Conservation (phyloP, 2,797 vertebrate genomes). For the Hapalemur alaotrensis region DNA sequence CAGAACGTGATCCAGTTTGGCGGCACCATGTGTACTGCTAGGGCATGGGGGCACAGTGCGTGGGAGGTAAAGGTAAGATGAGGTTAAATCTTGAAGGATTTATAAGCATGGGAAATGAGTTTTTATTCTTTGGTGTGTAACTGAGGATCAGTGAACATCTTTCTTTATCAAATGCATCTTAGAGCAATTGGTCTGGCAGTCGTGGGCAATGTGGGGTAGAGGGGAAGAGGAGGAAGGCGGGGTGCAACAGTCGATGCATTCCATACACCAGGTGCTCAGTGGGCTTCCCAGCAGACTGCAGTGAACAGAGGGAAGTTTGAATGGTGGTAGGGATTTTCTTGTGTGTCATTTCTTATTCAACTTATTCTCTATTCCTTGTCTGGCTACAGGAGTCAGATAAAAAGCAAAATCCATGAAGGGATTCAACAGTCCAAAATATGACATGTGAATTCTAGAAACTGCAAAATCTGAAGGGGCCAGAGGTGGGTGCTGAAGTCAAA, state of each 20-base stretch:
- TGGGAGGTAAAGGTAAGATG: conserved; percentile 14
- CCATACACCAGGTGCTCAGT: neutral
- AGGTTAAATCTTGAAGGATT: conserved; percentile 11
- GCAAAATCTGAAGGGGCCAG: neutral
- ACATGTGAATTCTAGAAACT: neutral
- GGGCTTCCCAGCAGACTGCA: neutral
- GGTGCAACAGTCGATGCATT: fast-evolving
- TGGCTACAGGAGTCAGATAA: neutral
- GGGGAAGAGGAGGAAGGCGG: neutral
- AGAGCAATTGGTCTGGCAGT: neutral
- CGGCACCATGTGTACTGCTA: neutral
- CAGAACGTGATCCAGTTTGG: neutral
- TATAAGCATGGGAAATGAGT: neutral
- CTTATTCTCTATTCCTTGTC: neutral
- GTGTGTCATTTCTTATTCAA: neutral
- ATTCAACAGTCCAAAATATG: neutral
- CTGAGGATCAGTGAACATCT: neutral
- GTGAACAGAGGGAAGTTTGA: neutral
- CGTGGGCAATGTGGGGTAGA: neutral
- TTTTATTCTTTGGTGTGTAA: neutral
- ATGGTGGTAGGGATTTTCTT: neutral
- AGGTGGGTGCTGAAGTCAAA: neutral
- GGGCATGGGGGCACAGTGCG: neutral
- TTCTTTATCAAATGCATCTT: neutral
- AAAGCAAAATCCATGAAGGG: neutral